Evolutionary conservation across 2,888 invertebrate genomes (phyloP).

Genomic region (Tetanocera ferruginea): DNA sequence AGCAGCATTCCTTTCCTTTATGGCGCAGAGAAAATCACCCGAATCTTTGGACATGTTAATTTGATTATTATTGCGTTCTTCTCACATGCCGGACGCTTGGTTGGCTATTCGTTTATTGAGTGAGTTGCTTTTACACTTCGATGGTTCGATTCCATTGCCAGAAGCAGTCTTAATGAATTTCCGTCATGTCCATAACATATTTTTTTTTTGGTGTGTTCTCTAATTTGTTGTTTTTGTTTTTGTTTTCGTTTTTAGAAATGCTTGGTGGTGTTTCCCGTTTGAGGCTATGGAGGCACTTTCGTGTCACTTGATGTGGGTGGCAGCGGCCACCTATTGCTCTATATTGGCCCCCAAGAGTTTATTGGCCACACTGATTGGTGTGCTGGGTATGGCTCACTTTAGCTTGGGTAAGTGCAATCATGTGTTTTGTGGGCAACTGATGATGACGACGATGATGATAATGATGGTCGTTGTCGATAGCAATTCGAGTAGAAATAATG

Average conservation of each 20-base stretch:
- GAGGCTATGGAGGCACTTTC: constrained; percentile 89
- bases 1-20: constrained; percentile 88
- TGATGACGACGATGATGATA: background rate
- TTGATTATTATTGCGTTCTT: constrained; percentile 88
- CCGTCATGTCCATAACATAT: constrained; percentile 23
- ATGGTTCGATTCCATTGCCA: background rate
- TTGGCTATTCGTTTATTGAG: constrained; percentile 89
- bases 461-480: too few species aligned
- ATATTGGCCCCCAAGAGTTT: constrained; percentile 86
- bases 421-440: constrained; percentile 8
- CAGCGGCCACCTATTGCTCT: constrained; percentile 89
- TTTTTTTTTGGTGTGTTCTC: constrained; percentile 17
- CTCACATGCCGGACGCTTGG: constrained; percentile 84
- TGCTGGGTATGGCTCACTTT: constrained; percentile 90
- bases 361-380: constrained; percentile 87
- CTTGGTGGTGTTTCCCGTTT: constrained; percentile 92
- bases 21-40: constrained; percentile 86
- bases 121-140: constrained; percentile 68
- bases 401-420: constrained; percentile 73
- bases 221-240: background rate
- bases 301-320: constrained; percentile 91
- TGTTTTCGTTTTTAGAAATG: constrained; percentile 73
- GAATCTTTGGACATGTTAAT: constrained; percentile 85
- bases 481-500: background rate
- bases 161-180: constrained; percentile 25